Base-by-base conservation (phyloP, 2,888 invertebrate species). In the Stictocephala bisonia region DNA sequence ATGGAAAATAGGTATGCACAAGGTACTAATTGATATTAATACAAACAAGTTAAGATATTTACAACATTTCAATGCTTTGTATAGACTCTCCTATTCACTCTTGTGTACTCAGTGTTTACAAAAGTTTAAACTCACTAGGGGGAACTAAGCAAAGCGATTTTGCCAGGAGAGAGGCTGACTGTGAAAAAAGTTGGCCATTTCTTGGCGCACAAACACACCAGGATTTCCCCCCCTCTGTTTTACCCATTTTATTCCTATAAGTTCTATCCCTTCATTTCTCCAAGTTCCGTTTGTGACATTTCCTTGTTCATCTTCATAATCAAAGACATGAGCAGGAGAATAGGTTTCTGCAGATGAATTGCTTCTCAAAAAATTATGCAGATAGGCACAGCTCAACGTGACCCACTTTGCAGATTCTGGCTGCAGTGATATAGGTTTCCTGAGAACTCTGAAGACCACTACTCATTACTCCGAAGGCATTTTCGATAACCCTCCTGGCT, bases 401-500 rank as follows among this genome's bases (percentile, higher is more conserved):
- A 66, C 40, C 22, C 22, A 40, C n/a, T 40, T 31, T 13, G 66
- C 66, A 18, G 35, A 29, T 35, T 40, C 41, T 22, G 35, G 35
- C 3, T 66, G 35, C 3, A 66, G 66, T 53, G 35, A 26, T 20
- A 53, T 69, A 11, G 70, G 70, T 53, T 51, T 69, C n/a, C 53
- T 22, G n/a, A 51, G 44, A 3, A 69, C 31, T 51, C 70, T 9
- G 20, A 40, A 72, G 11, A 20, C 20, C n/a, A 13, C 22, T 50
- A 18, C 27, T 50, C 31, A 48, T 24, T 15, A 70, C 13, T n/a
- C 73, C 69, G 26, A 73, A 73, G n/a, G 56, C 56, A 40, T 67
- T 68, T 56, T 73, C 73, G 11, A 70, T 53, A 4, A 29, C 22
- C 29, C 70, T 41, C 15, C 73, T 35, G 3, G 60, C 64, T 64